Evolutionary conservation across 2,888 invertebrate genomes (phyloP).

Genomic region (Rhagonycha fulva): DNA sequence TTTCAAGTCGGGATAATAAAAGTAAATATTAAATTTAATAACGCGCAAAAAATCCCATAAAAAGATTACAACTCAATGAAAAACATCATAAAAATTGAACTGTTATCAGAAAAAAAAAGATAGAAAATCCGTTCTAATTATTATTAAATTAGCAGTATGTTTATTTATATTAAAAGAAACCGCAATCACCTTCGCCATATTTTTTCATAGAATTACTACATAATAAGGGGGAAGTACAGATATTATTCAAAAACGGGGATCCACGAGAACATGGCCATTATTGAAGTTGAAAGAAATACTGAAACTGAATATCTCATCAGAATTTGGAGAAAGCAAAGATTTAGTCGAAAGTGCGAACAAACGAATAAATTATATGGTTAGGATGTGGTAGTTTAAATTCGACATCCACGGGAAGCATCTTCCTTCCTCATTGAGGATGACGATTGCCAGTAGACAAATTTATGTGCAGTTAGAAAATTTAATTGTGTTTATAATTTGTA

Average conservation of each 20-base stretch:
- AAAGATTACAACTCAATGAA: not conserved
- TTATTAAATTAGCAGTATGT: not conserved
- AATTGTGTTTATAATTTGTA: not conserved
- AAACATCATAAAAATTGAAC: not conserved
- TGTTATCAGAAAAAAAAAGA: not conserved
- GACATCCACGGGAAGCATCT: constrained; percentile 41
- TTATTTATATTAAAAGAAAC: not conserved
- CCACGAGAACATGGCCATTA: too few species aligned
- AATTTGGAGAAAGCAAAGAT: not conserved
- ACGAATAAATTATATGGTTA: constrained; percentile 18
- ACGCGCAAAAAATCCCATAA: not conserved
- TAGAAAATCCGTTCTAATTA: not conserved
- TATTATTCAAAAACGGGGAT: not conserved
- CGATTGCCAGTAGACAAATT: constrained; percentile 24
- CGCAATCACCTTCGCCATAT: not conserved
- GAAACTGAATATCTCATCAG: too few species aligned
- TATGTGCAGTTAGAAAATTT: constrained; percentile 7
- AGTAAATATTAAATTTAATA: not conserved
- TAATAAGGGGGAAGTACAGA: not conserved
- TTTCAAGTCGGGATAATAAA: not conserved
- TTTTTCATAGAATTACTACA: not conserved
- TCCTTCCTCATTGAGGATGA: constrained; percentile 39
- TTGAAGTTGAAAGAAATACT: too few species aligned
- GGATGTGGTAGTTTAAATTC: constrained; percentile 37
- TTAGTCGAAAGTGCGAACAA: not conserved